phyloP scores from a whole-genome alignment of 2,797 vertebrate genomes.

The Naso thynnoides region DNA sequence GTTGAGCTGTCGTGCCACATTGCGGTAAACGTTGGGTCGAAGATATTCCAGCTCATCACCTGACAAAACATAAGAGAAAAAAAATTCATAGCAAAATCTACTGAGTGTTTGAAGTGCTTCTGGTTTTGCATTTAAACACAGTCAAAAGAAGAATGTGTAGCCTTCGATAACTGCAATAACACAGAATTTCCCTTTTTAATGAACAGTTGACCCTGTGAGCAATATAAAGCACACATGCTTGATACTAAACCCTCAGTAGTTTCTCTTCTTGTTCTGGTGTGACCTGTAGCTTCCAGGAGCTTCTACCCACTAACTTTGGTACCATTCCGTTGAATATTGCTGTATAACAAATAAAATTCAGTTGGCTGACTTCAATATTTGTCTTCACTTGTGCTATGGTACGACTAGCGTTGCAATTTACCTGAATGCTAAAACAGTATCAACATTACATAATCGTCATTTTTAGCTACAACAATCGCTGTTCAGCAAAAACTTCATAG shows the following conservation, averaged over 20 bases:
- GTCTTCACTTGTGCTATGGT: neutral
- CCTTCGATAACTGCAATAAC: too few species aligned
- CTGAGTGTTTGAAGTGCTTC: neutral
- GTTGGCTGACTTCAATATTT: neutral
- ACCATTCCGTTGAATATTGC: neutral
- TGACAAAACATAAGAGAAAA: constrained; percentile 18
- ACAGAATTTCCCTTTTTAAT: too few species aligned
- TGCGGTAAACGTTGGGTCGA: constrained; percentile 93
- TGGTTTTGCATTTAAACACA: neutral
- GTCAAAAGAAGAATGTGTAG: neutral
- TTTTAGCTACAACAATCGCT: neutral
- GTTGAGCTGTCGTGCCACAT: constrained; percentile 93
- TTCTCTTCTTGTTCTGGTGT: neutral
- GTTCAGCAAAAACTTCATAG: neutral
- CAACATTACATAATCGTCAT: neutral
- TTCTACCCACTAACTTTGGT: neutral
- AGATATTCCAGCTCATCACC: constrained; percentile 97
- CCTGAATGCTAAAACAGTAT: too few species aligned
- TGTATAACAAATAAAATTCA: neutral
- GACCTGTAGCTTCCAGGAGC: neutral
- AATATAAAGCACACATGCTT: neutral
- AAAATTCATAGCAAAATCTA: neutral
- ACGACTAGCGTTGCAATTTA: too few species aligned
- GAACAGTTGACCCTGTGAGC: neutral
- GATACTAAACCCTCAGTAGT: neutral